Evolutionary conservation across 2,113 vertebrate genomes (phyloP).

Genomic region (Brachyhypopomus occidentalis): DNA sequence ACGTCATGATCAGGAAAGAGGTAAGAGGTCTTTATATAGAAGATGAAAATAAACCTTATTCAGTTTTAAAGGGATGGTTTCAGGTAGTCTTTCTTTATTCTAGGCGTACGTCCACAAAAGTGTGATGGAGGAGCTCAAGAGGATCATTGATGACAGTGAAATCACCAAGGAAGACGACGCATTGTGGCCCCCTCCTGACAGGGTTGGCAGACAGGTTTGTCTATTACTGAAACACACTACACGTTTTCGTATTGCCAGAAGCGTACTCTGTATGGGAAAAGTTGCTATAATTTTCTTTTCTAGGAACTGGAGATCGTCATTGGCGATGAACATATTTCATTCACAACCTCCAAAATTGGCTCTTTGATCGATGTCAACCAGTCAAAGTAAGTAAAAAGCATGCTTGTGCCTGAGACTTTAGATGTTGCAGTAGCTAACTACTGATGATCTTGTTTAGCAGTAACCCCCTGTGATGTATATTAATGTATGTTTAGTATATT

Average conservation of each 20-base stretch:
- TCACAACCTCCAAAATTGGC: slow-evolving; percentile 98
- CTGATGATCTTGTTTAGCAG: too few species aligned
- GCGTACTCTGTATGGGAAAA: not conserved
- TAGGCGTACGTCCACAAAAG: slow-evolving; percentile 98
- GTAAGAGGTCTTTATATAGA: slow-evolving; percentile 65
- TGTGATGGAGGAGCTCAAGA: slow-evolving; percentile 98
- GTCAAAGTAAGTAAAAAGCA: slow-evolving; percentile 85
- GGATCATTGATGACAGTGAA: slow-evolving; percentile 98
- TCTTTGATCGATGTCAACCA: slow-evolving; percentile 99
- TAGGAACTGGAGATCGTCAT: slow-evolving; percentile 98
- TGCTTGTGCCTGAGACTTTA: not conserved
- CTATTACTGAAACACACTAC: not conserved
- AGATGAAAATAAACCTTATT: not conserved
- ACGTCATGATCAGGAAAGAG: slow-evolving; percentile 99
- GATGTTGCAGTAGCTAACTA: too few species aligned
- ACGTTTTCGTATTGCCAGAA: too few species aligned
- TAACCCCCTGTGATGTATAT: too few species aligned
- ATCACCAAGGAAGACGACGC: slow-evolving; percentile 99
- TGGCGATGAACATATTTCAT: slow-evolving; percentile 98
- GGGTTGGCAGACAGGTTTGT: slow-evolving; percentile 93
- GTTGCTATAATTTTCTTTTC: slow-evolving; percentile 15
- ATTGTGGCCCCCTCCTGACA: slow-evolving; percentile 93
- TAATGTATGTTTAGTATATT: too few species aligned
- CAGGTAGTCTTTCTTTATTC: not conserved
- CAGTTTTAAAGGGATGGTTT: too few species aligned